Conservation (phyloP, 2,113 vertebrate species). For the Nesoenas mayeri region DNA sequence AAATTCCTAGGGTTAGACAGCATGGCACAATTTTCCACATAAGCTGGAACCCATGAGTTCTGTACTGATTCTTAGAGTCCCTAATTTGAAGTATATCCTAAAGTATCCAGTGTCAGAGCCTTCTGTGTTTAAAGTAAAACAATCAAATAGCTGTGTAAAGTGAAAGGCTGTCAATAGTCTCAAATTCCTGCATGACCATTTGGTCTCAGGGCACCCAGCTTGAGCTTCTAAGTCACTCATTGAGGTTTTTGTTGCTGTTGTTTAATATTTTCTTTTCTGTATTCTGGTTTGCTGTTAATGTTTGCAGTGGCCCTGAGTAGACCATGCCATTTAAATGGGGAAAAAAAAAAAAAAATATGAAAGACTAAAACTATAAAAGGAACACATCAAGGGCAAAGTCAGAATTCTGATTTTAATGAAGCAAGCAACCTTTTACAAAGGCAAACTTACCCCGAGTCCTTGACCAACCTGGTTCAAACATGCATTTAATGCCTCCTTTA, state of each 20-base stretch:
- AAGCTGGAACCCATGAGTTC: not conserved
- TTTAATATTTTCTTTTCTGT: not conserved
- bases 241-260: not conserved
- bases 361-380: not conserved
- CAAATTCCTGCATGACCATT: not conserved
- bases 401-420: conserved; percentile 52
- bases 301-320: not conserved
- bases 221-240: fast-evolving
- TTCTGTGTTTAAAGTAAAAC: not conserved
- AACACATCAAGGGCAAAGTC: conserved; percentile 4
- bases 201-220: fast-evolving
- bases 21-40: not conserved
- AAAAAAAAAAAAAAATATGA: not conserved
- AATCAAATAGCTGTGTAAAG: not conserved
- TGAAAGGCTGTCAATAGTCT: not conserved
- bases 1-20: fast-evolving
- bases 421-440: conserved; percentile 49
- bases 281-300: not conserved
- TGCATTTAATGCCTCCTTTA: conserved; percentile 41
- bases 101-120: not conserved
- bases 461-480: conserved; percentile 38
- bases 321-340: not conserved
- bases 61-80: not conserved
- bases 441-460: conserved; percentile 23
- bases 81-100: not conserved